Evolutionary conservation across 1,140 invertebrate genomes (phyloP), one percentile per base, ranked within the genome.

Genomic region (Euura lappo): DNA sequence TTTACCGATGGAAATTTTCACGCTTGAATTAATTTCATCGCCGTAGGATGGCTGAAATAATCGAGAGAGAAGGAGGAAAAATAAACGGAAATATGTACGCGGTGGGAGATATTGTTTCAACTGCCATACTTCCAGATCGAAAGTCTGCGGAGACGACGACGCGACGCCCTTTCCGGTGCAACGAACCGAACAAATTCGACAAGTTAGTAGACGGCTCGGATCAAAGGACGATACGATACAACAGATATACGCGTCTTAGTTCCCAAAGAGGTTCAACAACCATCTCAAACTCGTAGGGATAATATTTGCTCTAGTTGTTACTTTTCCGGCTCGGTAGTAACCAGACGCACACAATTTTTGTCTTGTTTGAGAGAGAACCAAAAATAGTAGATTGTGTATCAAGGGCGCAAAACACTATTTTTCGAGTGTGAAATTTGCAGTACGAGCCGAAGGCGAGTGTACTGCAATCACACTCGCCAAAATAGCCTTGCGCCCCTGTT

Each of bases 151-250:
- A 8, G 13, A n/a, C 51, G 8, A n/a, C 51, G 6, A 60, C 51
- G 10, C 51, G 51, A 6, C 51, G 51, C 51, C 13, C 51, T 60
- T 60, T 60, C 51, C 51, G 5, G 51, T 8, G 51, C 51, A 60
- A n/a, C 51, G 51, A 60, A n/a, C 51, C 51, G 51, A 60, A n/a
- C 10, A 60, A 60, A 60, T 60, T 60, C 51, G 51, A 60, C 51
- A n/a, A 6, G 51, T 60, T 60, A 60, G 51, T n/a, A 60, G 51
- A 60, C 51, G 10, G 8, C 51, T 8, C 51, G 51, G 51, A 60
- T 60, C 51, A 60, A 60, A 60, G 51, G 3, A 60, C 51, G 8
- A 60, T 11, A 60, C 8, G 51, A 60, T n/a, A 8, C 8, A 60
- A 60, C 13, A 60, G 51, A 60, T 60, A 60, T 60, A 8, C 51